Base-by-base conservation (phyloP, 2,888 invertebrate species). In the Pinctada fucata region DNA sequence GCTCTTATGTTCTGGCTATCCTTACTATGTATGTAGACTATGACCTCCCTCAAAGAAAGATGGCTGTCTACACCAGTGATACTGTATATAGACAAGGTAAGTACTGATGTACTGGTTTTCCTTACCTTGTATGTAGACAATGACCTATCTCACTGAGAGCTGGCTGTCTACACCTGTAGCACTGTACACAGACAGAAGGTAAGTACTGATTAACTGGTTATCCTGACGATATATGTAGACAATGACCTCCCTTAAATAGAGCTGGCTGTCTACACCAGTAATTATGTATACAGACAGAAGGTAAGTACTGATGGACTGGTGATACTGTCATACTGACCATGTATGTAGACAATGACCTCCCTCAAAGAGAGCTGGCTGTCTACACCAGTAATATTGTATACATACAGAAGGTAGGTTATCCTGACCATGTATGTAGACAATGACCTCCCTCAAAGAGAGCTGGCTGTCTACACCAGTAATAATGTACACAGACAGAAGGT, bases 401-500 rank as follows among this genome's bases (percentile, higher is more conserved):
- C 31, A n/a, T n/a, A n/a, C n/a, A n/a, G n/a, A 63, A 79, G 31
- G 79, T 83, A 50, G 5, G 86, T 90, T 47, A 78, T 90, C 16
- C 88, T 90, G 89, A 84, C 87, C 0, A 16, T 87, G 45, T 64
- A 69, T n/a, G 75, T 74, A 16, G 76, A 79, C 2, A 70, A 68
- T 8, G 83, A 78, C 5, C 58, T 65, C n/a, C 79, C 83, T 0
- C 45, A 76, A 2, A 80, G 90, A 16, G 86, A 89, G 64, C 82
- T 90, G 45, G 88, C 88, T n/a, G 84, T 91, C 6, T 90, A 81
- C 76, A 89, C 90, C 2, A 50, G 81, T 3, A 85, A 85, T 67
- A 77, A 75, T 5, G 82, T 78, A 5, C 82, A 84, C 64, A 76
- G 83, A 66, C 81, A 86, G 45, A 66, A 77, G 69, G 75, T 75